phyloP scores from a whole-genome alignment of 2,888 invertebrate species.

The Chromoteleia sp. region DNA sequence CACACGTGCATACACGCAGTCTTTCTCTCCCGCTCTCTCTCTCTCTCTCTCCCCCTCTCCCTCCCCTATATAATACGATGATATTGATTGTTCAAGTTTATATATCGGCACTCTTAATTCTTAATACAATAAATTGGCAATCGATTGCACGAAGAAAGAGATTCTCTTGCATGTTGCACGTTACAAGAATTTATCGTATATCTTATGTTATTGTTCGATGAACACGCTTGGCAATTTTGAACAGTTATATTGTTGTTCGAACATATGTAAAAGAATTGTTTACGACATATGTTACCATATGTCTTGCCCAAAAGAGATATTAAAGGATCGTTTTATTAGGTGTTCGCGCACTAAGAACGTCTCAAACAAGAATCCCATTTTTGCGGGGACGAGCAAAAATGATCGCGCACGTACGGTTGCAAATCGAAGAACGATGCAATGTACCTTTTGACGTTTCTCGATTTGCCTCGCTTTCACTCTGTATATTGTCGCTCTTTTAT shows the following conservation, averaged over 20 bases:
- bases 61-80: too few species aligned
- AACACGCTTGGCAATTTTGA: not conserved
- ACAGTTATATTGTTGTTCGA: not conserved
- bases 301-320: not conserved
- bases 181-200: not conserved
- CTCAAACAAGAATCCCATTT: not conserved
- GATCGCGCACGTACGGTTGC: not conserved
- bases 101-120: not conserved
- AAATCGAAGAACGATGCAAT: slow-evolving; percentile 2
- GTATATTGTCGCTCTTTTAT: not conserved
- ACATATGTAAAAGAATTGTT: not conserved
- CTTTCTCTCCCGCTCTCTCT: too few species aligned
- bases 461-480: not conserved
- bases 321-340: not conserved
- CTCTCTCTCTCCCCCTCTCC: too few species aligned
- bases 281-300: not conserved
- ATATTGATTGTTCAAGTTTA: not conserved
- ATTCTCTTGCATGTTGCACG: slow-evolving; percentile 4
- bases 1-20: too few species aligned
- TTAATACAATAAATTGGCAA: not conserved
- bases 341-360: not conserved
- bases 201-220: not conserved
- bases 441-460: slow-evolving; percentile 2
- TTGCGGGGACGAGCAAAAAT: not conserved
- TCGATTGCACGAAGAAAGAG: slow-evolving; percentile 2